Evolutionary conservation across 2,797 vertebrate genomes (phyloP).

Genomic region (Stomatorhinus walkeri): DNA sequence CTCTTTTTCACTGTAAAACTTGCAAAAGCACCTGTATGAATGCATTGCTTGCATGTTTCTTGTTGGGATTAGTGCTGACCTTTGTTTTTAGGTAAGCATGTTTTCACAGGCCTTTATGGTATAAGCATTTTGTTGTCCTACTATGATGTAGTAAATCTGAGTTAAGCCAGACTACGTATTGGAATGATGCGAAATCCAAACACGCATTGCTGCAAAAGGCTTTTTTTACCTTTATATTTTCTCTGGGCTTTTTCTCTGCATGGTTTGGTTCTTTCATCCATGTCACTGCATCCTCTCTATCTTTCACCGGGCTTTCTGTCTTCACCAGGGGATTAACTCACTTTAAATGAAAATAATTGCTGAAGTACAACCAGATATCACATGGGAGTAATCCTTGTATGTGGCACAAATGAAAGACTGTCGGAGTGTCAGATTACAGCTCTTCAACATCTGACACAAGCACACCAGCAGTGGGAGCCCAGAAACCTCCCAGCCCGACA

Average conservation of each 20-base stretch:
- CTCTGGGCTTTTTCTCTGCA: not conserved
- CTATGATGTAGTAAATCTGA: not conserved
- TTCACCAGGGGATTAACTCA: conserved; percentile 1
- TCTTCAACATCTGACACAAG: not conserved
- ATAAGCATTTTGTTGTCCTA: not conserved
- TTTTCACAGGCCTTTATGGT: not conserved
- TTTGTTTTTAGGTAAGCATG: not conserved
- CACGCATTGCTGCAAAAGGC: not conserved
- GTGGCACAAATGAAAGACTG: conserved; percentile 1
- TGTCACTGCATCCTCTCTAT: not conserved
- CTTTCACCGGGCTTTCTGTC: not conserved
- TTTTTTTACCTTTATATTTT: not conserved
- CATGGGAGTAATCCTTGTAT: conserved; percentile 28
- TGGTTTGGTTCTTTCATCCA: not conserved
- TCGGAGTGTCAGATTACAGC: conserved; percentile 13
- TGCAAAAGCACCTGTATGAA: not conserved
- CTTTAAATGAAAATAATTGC: conserved; percentile 21
- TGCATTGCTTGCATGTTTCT: not conserved
- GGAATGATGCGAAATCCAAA: not conserved
- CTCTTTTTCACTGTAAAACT: not conserved
- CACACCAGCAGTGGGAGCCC: not conserved
- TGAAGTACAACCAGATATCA: conserved; percentile 24
- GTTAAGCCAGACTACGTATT: not conserved
- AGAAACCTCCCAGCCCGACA: not conserved
- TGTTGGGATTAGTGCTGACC: not conserved